Percentiles rank a stretch among this genome's conserved stretches.
Conservation (phyloP, 2,797 vertebrate species). For the Lepilemur ruficaudatus region DNA sequence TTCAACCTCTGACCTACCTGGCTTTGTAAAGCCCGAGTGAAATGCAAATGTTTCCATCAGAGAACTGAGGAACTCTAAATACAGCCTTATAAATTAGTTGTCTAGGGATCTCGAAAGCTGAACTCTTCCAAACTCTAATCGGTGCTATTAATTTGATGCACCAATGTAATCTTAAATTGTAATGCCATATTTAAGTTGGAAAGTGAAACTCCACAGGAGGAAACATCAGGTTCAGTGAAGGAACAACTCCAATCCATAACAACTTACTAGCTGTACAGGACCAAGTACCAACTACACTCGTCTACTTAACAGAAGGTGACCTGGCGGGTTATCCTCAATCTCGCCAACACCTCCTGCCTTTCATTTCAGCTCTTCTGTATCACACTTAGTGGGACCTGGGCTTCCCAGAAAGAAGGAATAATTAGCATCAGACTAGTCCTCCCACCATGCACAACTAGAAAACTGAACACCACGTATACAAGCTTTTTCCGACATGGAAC, state of each 20-base stretch:
- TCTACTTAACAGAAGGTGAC: not conserved
- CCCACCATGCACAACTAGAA: not conserved
- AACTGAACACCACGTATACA: not conserved
- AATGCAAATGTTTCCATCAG: not conserved
- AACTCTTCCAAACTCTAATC: not conserved
- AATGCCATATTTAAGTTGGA: not conserved
- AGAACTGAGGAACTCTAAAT: not conserved
- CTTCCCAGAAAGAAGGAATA: not conserved
- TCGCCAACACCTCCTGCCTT: not conserved
- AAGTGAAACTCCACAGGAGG: not conserved
- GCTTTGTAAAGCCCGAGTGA: not conserved
- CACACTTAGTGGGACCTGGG: too few species aligned
- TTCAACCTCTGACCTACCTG: not conserved
- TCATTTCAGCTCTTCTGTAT: not conserved
- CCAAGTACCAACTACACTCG: not conserved
- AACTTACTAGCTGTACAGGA: not conserved
- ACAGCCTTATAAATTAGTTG: not conserved
- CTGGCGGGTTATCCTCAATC: rapidly evolving
- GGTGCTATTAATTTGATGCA: not conserved
- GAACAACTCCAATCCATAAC: not conserved
- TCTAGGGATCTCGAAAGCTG: not conserved
- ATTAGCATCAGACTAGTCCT: not conserved
- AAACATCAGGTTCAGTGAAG: not conserved
- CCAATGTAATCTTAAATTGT: not conserved
- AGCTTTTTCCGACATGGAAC: not conserved